Conservation (phyloP, 92 coral and sea anemone genomes). For the Palythoa grandiflora region DNA sequence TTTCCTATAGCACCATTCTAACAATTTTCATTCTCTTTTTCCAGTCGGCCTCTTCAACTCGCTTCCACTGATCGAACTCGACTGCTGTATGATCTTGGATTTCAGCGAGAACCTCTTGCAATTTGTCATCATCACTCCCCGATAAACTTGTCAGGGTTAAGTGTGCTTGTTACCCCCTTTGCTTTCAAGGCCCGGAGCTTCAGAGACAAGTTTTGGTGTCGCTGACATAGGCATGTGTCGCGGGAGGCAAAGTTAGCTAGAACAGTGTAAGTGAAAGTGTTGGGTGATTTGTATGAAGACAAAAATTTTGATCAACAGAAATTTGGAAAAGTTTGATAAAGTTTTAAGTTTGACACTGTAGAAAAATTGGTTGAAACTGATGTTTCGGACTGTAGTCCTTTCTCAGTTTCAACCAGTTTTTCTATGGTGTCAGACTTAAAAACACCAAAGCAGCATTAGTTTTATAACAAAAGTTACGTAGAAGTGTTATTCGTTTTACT, state of each 20-base stretch:
- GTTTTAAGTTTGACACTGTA: too few relatives aligned
- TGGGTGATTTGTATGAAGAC: too few relatives aligned
- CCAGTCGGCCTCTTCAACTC: slow-evolving; percentile 16
- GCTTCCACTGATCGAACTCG: slow-evolving; percentile 56
- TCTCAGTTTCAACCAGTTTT: too few relatives aligned
- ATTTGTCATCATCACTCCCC: slow-evolving; percentile 36
- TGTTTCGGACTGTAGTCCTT: too few relatives aligned
- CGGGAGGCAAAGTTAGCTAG: slow-evolving; percentile 53
- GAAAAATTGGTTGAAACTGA: too few relatives aligned
- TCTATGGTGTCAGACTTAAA: too few relatives aligned
- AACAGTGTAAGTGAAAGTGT: slow-evolving; percentile 3
- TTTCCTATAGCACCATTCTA: neutral
- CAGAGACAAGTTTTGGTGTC: slow-evolving; percentile 59
- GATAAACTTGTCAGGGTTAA: slow-evolving; percentile 65
- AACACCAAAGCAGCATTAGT: too few relatives aligned
- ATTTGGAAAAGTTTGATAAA: too few relatives aligned
- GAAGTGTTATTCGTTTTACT: too few relatives aligned
- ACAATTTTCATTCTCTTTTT: slow-evolving; percentile 10
- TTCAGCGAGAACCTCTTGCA: slow-evolving; percentile 12
- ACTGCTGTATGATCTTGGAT: slow-evolving; percentile 14
- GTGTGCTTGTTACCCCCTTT: slow-evolving; percentile 32
- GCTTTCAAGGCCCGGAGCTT: slow-evolving; percentile 49
- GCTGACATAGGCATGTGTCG: slow-evolving; percentile 32
- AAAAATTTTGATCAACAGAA: too few relatives aligned
- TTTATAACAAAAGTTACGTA: too few relatives aligned